Base-by-base conservation (phyloP, 1,140 invertebrate species). In the Heliconius congener region DNA sequence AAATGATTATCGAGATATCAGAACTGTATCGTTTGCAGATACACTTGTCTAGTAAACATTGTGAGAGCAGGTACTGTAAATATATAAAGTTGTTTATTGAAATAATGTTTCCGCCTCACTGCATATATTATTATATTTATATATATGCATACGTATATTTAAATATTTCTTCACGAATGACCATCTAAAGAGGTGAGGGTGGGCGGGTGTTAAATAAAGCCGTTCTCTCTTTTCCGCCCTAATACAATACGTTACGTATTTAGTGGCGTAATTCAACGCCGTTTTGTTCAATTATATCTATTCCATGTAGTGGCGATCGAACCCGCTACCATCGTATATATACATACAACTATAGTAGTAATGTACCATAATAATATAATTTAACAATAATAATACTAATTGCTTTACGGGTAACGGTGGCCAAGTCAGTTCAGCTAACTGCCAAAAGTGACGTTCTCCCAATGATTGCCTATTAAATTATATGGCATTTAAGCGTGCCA, bases 71-170 rank as follows among this genome's bases (percentile, higher is more conserved):
- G 75, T 71, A 52, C 75, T 52, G 79, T 80, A 77, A 80, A 80
- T 82, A 82, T 77, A 42, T 74, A 34, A 55, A 66, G 46, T 57
- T 80, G 78, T 82, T 82, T 82, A 50, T 82, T 80, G 78, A 74
- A 80, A 79, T 74, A 75, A 79, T 74, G 81, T 82, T 79, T 80
- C 81, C 81, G 71, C 46, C 71, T 72, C 46, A 75, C 39, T 82
- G 77, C 76, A 82, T 79, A 60, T 77, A 71, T 82, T 79, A 82
- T 74, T 82, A 70, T 42, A 50, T 5, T 55, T 55, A 66, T 66
- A 13, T n/a, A 5, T 27, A 27, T 13, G 3, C 34, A 34, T 34
- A 34, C 3, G 34, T 37, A 8, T 37, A 37, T 37, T 37, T 37
- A 37, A 37, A 37, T 37, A 37, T 37, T 37, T 6, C 34, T 37